Evolutionary conservation across 1,140 invertebrate species (phyloP).

Genomic region (Oryctes rhinoceros): DNA sequence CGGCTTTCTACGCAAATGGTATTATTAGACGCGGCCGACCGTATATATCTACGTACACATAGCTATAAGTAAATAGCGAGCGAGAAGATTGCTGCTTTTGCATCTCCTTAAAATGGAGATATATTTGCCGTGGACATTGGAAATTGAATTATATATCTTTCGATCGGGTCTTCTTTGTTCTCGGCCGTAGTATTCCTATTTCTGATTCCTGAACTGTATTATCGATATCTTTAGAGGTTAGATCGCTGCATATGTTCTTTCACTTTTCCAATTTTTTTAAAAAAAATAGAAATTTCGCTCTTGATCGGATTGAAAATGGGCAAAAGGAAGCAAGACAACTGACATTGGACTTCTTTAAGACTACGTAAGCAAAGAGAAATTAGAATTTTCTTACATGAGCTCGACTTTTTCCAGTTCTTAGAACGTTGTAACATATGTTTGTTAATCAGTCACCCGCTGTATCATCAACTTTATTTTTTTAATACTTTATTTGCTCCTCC

Average conservation of each 20-base stretch:
- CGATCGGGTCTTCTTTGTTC: neutral
- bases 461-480: no score
- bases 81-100: constrained; percentile 33
- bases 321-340: no score
- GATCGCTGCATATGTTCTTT: neutral
- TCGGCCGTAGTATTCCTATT: neutral
- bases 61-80: constrained; percentile 20
- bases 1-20: constrained; percentile 30
- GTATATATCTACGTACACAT: neutral
- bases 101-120: constrained; percentile 28
- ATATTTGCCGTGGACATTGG: constrained; percentile 18
- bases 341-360: no score
- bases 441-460: no score
- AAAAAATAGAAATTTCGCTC: no score
- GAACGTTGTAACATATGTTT: no score
- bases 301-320: no score
- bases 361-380: no score
- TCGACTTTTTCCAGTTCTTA: no score
- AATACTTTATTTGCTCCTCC: no score
- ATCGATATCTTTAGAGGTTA: neutral
- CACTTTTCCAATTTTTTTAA: neutral
- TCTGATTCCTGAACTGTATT: neutral
- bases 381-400: no score
- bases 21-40: constrained; percentile 22
- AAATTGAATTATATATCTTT: constrained; percentile 27